Base-by-base conservation (phyloP, 2,797 vertebrate species). In the Esox masquinongy region DNA sequence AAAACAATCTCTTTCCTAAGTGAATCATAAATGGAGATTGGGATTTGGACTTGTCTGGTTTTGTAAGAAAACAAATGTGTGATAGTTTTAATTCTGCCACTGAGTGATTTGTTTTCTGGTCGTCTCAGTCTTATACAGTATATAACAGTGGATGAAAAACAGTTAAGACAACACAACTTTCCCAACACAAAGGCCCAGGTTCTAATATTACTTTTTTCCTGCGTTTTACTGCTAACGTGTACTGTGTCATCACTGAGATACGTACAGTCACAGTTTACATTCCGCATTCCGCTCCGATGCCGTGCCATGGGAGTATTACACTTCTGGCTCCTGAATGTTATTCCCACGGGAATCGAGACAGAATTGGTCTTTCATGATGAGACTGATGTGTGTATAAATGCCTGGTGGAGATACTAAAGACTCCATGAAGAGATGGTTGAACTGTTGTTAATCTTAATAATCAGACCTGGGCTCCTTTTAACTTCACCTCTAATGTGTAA, bases 401-500 rank as follows among this genome's bases (percentile, higher is more conserved):
- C 1, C 16, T 31, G 31, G 17, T 12, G 9, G 14, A 66, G 31
- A 19, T 29, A 22, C 15, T 43, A 72, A 76, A 47, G 19, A 59
- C 15, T 64, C 74, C 68, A 15, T n/a, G 12, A 53, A 47, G 68
- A 61, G 14, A 31, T 64, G 15, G 12, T 64, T 64, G 63, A 64
- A 64, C 63, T 64, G 26, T 31, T 29, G 24, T 64, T 64, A 64
- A 31, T 64, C 5, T 26, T 12, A 11, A 26, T 19, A 31, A 19
- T 24, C n/a, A 43, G 17, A 5, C 51, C 19, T 16, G 9, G 17
- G 14, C 24, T 14, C 36, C 31, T 9, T 26, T 69, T 61, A 22
- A 43, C 74, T 64, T 29, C 24, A 49, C n/a, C 69, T 75, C 29
- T 31, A n/a, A 26, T 61, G 17, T 39, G 39, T 68, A 14, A 29